Evolutionary conservation across 2,888 invertebrate species (phyloP).

Genomic region (Eueremaeus valkanovi): DNA sequence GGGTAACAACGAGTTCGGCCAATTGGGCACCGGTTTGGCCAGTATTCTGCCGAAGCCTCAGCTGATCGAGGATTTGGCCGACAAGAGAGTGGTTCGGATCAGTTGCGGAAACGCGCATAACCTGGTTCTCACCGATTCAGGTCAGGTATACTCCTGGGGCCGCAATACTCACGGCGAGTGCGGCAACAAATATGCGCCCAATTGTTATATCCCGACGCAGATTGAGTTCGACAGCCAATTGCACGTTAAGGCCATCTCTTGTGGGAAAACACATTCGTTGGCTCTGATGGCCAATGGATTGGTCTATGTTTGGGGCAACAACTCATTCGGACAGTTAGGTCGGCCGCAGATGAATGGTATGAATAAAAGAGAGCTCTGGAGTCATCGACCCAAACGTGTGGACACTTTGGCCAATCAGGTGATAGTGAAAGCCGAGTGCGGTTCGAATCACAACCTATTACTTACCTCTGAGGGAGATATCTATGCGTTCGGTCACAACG

Average conservation of each 20-base stretch:
- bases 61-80: background rate
- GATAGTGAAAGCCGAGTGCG: background rate
- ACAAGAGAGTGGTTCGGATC: background rate
- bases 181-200: no score
- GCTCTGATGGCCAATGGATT: background rate
- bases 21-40: background rate
- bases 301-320: background rate
- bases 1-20: background rate
- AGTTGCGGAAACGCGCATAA: no score
- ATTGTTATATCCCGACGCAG: background rate
- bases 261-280: background rate
- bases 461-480: background rate
- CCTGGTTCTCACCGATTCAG: no score
- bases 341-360: background rate
- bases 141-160: no score
- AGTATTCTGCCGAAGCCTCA: background rate
- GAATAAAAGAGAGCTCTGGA: no score
- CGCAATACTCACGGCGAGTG: no score
- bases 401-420: background rate
- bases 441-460: background rate
- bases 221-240: no score
- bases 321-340: background rate
- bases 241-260: no score
- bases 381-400: background rate
- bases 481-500: background rate